Evolutionary conservation across 2,888 invertebrate species (phyloP).

Genomic region (Schrankia costaestrigalis): DNA sequence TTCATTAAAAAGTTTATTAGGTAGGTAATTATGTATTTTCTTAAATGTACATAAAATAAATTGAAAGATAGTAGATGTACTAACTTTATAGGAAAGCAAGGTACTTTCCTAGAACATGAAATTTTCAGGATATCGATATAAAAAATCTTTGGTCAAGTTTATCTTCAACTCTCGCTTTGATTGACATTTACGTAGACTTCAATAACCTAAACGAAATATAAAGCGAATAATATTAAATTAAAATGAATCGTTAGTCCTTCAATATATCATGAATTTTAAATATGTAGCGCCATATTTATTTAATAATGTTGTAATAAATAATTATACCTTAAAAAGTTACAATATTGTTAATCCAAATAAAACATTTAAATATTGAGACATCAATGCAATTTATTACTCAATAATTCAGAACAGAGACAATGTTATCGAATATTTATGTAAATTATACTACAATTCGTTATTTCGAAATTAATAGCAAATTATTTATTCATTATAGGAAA

Average conservation of each 20-base stretch:
- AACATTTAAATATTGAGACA: constrained; percentile 46
- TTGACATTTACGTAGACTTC: too few relatives aligned
- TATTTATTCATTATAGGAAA: constrained; percentile 6
- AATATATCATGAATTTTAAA: neutral
- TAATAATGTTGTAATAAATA: constrained; percentile 7
- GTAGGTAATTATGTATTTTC: too few relatives aligned
- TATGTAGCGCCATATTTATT: constrained; percentile 6
- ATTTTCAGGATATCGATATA: too few relatives aligned
- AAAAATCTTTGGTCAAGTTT: too few relatives aligned
- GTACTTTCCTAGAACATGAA: too few relatives aligned
- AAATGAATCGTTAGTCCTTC: neutral
- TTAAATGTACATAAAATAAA: neutral
- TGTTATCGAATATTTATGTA: constrained; percentile 48
- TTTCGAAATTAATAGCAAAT: constrained; percentile 27
- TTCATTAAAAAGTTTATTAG: too few relatives aligned
- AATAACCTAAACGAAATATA: too few relatives aligned
- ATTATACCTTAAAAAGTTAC: constrained; percentile 18
- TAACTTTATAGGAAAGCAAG: too few relatives aligned
- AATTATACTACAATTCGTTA: constrained; percentile 38
- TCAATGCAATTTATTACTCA: constrained; percentile 48
- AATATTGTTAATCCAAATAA: constrained; percentile 27
- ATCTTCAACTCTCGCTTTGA: too few relatives aligned
- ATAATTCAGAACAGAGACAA: constrained; percentile 45
- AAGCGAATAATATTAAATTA: too few relatives aligned
- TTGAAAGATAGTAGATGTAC: too few relatives aligned